Evolutionary conservation across 2,113 vertebrate species (phyloP).

Genomic region (Erythrolamprus reginae): DNA sequence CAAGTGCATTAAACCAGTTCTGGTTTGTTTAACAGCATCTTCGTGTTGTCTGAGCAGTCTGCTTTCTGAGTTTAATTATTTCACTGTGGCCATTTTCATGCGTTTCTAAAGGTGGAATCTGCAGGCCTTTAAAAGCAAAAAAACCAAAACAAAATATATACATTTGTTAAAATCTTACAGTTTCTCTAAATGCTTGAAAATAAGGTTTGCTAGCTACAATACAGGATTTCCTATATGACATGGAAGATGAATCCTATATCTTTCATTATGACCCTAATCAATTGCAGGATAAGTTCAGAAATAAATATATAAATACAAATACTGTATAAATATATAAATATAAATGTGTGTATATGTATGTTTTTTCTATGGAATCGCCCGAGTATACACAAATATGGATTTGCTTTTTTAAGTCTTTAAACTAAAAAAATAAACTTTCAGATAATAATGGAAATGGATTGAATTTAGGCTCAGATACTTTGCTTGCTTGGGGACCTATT

Average conservation of each 20-base stretch:
- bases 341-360: too few species aligned
- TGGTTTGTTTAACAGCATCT: slow-evolving; percentile 83
- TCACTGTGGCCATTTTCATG: slow-evolving; percentile 83
- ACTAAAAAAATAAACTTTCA: neutral
- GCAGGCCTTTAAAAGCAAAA: slow-evolving; percentile 68
- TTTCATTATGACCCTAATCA: neutral
- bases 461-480: neutral
- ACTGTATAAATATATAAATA: too few species aligned
- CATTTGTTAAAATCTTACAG: neutral
- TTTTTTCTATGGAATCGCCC: too few species aligned
- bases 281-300: too few species aligned
- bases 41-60: slow-evolving; percentile 63
- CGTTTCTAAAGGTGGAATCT: slow-evolving; percentile 90
- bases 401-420: neutral
- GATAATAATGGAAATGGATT: neutral
- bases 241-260: neutral
- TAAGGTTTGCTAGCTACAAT: neutral
- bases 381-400: too few species aligned
- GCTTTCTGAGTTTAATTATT: slow-evolving; percentile 82
- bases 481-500: neutral
- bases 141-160: neutral
- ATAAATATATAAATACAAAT: too few species aligned
- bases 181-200: neutral
- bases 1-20: slow-evolving; percentile 34
- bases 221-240: neutral